These are phyloP conservation scores for Myanophis thanlyinensis DNA, from an alignment of 2,113 vertebrate genomes.

Conservation along the genomic window DNA sequence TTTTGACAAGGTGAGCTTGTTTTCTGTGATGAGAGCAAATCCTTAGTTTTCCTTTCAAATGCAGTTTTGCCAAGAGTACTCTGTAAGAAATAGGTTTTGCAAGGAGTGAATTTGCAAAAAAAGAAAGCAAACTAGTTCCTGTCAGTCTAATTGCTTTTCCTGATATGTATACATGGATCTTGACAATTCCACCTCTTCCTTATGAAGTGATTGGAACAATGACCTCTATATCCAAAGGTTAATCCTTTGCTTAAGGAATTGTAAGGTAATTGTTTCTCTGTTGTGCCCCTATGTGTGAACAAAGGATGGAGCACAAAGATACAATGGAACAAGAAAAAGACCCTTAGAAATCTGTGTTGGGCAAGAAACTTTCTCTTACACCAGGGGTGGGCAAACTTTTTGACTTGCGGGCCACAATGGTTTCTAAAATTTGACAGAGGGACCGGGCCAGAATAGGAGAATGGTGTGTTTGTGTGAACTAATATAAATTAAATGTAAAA, in stretches of 20 bases:
- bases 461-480: too few relatives aligned
- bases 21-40: background rate
- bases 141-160: background rate
- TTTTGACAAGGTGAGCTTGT: slow-evolving; percentile 89
- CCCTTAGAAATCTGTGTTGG: too few relatives aligned
- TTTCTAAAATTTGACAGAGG: too few relatives aligned
- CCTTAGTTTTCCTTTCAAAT: background rate
- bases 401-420: too few relatives aligned
- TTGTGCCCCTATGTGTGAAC: background rate
- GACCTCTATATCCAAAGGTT: background rate
- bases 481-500: too few relatives aligned
- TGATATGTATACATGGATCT: background rate
- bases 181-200: too few relatives aligned
- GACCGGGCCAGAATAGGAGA: too few relatives aligned
- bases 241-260: background rate
- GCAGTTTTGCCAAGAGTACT: background rate
- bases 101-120: background rate
- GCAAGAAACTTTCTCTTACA: background rate
- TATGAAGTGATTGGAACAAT: background rate
- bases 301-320: background rate
- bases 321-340: background rate
- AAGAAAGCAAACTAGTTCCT: background rate
- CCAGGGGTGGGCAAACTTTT: too few relatives aligned
- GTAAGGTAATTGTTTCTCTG: background rate
- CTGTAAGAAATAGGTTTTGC: background rate